Evolutionary conservation across 2,797 vertebrate genomes (phyloP).

Genomic region (Heterohyrax brucei): DNA sequence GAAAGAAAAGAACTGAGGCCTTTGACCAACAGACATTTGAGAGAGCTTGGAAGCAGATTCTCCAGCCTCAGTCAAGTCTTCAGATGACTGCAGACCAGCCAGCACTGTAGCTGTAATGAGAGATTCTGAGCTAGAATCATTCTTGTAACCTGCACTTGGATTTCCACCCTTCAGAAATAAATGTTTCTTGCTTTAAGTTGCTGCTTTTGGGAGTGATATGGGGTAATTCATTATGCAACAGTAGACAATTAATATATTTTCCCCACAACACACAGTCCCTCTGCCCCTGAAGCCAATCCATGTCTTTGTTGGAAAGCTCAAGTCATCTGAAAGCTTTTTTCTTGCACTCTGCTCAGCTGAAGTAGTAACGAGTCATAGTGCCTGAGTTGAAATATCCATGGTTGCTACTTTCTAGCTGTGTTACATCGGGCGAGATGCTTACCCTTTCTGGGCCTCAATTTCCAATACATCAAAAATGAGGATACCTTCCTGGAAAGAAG

Average conservation of each 20-base stretch:
- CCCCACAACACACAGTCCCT: neutral
- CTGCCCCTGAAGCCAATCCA: slow-evolving; percentile 9
- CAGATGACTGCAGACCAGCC: neutral
- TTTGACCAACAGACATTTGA: neutral
- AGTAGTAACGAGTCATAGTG: neutral
- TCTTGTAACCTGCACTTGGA: neutral
- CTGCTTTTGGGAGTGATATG: slow-evolving; percentile 11
- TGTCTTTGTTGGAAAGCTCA: neutral
- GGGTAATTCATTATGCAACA: slow-evolving; percentile 17
- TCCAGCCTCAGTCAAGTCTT: neutral
- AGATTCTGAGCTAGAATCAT: slow-evolving; percentile 21
- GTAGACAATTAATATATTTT: neutral
- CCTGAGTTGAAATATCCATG: neutral
- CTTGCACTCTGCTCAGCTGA: neutral
- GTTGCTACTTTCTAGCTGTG: slow-evolving; percentile 17
- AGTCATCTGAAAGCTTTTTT: neutral
- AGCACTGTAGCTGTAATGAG: neutral
- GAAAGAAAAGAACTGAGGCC: neutral
- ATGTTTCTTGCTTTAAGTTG: slow-evolving; percentile 35
- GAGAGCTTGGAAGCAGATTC: neutral
- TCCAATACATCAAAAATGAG: neutral
- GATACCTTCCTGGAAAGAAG: neutral
- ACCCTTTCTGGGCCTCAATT: neutral
- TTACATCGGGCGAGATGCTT: neutral
- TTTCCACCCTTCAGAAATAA: slow-evolving; percentile 60